Evolutionary conservation across 2,113 vertebrate species (phyloP).

Genomic region (Fulica atra): DNA sequence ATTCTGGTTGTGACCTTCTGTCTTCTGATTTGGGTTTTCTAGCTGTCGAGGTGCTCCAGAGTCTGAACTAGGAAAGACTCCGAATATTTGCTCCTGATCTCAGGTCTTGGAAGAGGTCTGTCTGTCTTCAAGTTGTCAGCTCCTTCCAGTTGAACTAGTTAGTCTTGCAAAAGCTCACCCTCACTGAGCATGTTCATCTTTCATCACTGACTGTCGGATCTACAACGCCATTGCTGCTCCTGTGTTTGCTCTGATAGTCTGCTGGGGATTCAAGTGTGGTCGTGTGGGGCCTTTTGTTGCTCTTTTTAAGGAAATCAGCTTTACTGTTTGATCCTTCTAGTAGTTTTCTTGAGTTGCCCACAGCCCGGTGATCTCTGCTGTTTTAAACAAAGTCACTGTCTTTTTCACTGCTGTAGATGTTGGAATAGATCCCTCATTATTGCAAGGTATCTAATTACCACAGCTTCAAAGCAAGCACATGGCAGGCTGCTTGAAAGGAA

Average conservation of each 20-base stretch:
- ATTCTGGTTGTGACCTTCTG: background rate
- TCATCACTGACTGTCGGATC: background rate
- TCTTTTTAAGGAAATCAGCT: background rate
- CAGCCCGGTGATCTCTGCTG: background rate
- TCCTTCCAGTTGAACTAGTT: background rate
- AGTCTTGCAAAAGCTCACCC: background rate
- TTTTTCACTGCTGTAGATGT: background rate
- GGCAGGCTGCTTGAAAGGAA: slow-evolving; percentile 35
- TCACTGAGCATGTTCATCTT: background rate
- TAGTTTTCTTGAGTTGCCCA: background rate
- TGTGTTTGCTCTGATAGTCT: background rate
- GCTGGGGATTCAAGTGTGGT: background rate
- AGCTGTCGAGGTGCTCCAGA: background rate
- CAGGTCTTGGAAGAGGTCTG: background rate
- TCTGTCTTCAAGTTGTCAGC: background rate
- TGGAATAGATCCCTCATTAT: slow-evolving; percentile 11
- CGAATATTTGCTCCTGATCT: background rate
- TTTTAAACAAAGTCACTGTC: background rate
- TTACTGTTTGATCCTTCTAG: background rate
- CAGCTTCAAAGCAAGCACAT: slow-evolving; percentile 36
- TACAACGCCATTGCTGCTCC: background rate
- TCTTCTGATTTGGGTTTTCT: background rate
- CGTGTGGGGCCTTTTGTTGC: background rate
- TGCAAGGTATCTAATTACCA: slow-evolving; percentile 39
- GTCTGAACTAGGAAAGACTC: background rate